A percentile compares a stretch with the other conserved stretches of the same genome.
These are phyloP conservation scores for Pachypanchax playfairii DNA, from an alignment of 2,113 vertebrate species.

Conservation along the genomic window DNA sequence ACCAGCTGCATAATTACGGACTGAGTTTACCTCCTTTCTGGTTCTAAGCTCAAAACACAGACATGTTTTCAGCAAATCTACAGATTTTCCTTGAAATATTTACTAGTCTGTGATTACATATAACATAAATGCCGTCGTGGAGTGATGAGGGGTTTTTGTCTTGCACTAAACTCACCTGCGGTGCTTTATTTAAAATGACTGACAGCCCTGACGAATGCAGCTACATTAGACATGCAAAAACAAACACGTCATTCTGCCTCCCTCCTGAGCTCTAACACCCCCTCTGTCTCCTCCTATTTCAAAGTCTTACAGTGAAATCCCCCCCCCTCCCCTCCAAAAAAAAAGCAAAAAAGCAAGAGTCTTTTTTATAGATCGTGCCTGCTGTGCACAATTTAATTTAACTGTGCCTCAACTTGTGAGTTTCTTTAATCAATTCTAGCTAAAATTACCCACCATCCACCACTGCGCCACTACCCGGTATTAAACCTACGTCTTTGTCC, in stretches of 20 bases:
- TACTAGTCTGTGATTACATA: not conserved
- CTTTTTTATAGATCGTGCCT: slow-evolving; percentile 27
- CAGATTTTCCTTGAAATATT: not conserved
- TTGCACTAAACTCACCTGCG: slow-evolving; percentile 9
- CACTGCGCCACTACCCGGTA: slow-evolving; percentile 27
- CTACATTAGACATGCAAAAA: slow-evolving; percentile 42
- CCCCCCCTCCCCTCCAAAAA: too few relatives aligned
- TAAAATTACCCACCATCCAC: slow-evolving; percentile 53
- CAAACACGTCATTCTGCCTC: slow-evolving; percentile 42
- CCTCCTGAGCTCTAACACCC: slow-evolving; percentile 21
- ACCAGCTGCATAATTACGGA: too few relatives aligned
- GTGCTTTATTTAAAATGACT: slow-evolving; percentile 22
- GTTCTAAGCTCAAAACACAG: not conserved
- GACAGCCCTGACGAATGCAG: slow-evolving; percentile 28
- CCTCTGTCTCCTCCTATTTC: slow-evolving; percentile 1
- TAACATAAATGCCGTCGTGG: slow-evolving; percentile 3
- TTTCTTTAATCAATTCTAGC: slow-evolving; percentile 50
- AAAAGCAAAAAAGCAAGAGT: slow-evolving; percentile 20
- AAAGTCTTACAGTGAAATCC: slow-evolving; percentile 17
- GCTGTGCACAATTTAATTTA: slow-evolving; percentile 50
- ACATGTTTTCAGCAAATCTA: not conserved
- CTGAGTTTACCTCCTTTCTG: too few relatives aligned
- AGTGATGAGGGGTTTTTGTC: not conserved
- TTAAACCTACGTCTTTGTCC: slow-evolving; percentile 46
- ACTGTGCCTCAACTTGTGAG: slow-evolving; percentile 44